Evolutionary conservation across 2,113 vertebrate species (phyloP).

Genomic region (Gymnorhina tibicen): DNA sequence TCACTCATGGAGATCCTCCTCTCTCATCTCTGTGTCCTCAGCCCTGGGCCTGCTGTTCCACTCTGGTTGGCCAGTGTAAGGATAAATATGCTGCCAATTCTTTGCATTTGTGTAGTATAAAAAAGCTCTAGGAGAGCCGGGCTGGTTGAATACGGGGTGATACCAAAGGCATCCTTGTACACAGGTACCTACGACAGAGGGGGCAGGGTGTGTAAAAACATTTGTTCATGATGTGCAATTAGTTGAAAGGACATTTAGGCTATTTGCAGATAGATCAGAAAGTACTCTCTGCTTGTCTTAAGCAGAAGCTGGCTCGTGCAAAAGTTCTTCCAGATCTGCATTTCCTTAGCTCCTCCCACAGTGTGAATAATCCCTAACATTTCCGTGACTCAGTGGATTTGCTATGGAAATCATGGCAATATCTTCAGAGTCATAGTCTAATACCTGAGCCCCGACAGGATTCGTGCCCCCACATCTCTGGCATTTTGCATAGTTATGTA

Average conservation of each 20-base stretch:
- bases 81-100: background rate
- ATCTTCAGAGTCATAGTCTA: constrained; percentile 19
- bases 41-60: background rate
- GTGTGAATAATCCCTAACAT: constrained; percentile 12
- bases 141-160: background rate
- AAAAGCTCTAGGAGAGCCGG: background rate
- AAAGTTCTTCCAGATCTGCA: background rate
- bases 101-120: background rate
- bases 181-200: background rate
- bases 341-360: constrained; percentile 1
- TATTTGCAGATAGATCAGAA: background rate
- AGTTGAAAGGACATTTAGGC: background rate
- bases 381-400: constrained; percentile 38
- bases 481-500: constrained; percentile 28
- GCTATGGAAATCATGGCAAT: background rate
- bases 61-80: background rate
- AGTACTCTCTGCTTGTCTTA: background rate
- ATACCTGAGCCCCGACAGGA: constrained; percentile 31
- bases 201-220: background rate
- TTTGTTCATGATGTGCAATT: background rate
- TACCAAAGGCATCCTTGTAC: background rate
- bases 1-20: background rate
- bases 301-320: background rate
- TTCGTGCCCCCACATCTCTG: background rate
- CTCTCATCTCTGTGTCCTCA: background rate